phyloP scores from a whole-genome alignment of 2,113 vertebrate genomes.

The Nothoprocta pentlandii region DNA sequence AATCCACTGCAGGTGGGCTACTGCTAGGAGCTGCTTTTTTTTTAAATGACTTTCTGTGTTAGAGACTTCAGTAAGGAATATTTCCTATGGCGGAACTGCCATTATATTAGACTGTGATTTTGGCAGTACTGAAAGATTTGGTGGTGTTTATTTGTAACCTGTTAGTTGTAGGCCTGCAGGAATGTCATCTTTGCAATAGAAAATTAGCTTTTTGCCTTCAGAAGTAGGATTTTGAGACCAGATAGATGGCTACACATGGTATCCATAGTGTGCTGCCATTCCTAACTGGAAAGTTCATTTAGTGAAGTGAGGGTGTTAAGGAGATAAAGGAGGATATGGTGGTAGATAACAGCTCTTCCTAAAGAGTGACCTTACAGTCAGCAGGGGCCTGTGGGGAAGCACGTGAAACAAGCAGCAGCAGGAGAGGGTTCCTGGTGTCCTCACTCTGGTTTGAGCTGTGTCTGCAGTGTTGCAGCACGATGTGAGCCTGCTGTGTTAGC shows the following conservation, averaged over 20 bases:
- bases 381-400: background rate
- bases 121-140: background rate
- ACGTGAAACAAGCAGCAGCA: background rate
- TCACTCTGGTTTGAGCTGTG: background rate
- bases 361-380: background rate
- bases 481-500: background rate
- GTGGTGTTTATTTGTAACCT: background rate
- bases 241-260: background rate
- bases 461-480: background rate
- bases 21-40: background rate
- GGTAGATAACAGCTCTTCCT: background rate
- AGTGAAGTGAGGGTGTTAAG: background rate
- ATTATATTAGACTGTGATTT: background rate
- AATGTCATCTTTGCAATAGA: background rate
- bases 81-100: background rate
- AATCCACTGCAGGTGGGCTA: background rate
- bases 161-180: background rate
- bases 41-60: background rate
- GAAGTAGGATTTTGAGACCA: background rate
- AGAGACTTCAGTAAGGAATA: background rate
- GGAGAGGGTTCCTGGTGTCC: background rate
- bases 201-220: background rate
- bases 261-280: background rate
- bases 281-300: background rate
- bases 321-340: conserved; percentile 10